Conservation (phyloP, 1,140 invertebrate species). For the Trichonephila inaurata region DNA sequence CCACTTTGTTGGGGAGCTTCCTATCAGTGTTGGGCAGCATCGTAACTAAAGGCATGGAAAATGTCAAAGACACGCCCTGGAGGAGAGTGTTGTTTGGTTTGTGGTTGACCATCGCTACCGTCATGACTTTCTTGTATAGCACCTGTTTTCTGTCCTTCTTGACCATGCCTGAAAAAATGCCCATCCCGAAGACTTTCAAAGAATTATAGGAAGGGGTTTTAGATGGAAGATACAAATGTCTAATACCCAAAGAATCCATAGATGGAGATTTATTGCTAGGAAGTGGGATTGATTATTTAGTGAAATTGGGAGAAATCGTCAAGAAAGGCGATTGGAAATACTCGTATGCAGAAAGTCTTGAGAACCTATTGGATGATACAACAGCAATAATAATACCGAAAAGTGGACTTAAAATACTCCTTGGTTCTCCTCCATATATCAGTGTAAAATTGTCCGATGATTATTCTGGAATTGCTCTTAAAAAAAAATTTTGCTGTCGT, state of each 20-base stretch:
- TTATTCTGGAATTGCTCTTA: not conserved
- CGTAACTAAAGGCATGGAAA: not conserved
- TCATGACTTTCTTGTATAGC: constrained; percentile 11
- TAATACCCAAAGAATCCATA: not conserved
- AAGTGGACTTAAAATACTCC: not conserved
- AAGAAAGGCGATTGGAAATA: not conserved
- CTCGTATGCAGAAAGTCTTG: no score
- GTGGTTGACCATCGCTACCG: not conserved
- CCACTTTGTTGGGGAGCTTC: not conserved
- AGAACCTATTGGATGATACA: not conserved
- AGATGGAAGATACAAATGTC: not conserved
- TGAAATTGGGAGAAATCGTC: not conserved
- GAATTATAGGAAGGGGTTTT: not conserved
- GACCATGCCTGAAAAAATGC: not conserved
- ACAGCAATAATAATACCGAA: not conserved
- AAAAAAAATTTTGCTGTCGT: not conserved
- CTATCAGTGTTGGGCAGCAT: not conserved
- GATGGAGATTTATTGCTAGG: not conserved
- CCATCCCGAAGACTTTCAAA: not conserved
- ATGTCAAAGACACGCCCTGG: not conserved
- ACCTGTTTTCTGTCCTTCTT: not conserved
- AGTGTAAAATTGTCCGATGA: not conserved
- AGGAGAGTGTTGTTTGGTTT: not conserved
- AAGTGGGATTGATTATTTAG: not conserved
- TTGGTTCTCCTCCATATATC: not conserved